Base-by-base conservation (phyloP, 2,888 invertebrate species). In the Stegophylla sp. region DNA sequence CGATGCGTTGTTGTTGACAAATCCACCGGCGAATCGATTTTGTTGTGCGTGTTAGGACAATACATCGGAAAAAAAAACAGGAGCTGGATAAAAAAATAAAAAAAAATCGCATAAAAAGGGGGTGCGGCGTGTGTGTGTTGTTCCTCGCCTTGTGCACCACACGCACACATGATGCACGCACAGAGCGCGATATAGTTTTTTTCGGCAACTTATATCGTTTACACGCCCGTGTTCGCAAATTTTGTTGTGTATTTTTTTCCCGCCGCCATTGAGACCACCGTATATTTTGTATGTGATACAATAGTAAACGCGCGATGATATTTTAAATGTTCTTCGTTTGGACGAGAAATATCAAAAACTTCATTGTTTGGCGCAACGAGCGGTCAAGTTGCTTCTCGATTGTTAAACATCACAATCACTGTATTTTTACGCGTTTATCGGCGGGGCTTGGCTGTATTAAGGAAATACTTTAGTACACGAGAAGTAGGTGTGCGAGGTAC, bases 1-100 rank as follows among this genome's bases (percentile, higher is more conserved):
- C 75, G 74, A 74, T 74, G 48, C 74, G 51, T 41, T n/a, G 56
- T 41, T n/a, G 69, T 71, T 71, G 79, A 79, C 79, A 79, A 79
- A 79, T 79, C 79, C 79, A 48, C 48, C 67, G 48, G 34, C 74
- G 64, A 51, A 79, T 79, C 79, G 79, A 79, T 79, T 71, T 75
- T 53, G 75, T 75, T 53, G 75, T 28, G 51, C 20, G 61, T n/a
- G n/a, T 74, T 61, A 45, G 48, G 20, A 43, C 64, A 41, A 48
- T 66, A 66, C 53, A 66, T 66, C 64, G 13, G 7, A n/a, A n/a
- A 34, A 34, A 34, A 34, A 34, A 53, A 71, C 71, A 17, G 59
- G n/a, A 43, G 20, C 28, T 5, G 23, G 26, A 5, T 20, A 1
- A 26, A 20, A 12, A 45, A 61, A 56, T 20, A 41, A 41, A 64